Base-by-base conservation (phyloP, 2,888 invertebrate genomes). In the Leptopilina syphax region DNA sequence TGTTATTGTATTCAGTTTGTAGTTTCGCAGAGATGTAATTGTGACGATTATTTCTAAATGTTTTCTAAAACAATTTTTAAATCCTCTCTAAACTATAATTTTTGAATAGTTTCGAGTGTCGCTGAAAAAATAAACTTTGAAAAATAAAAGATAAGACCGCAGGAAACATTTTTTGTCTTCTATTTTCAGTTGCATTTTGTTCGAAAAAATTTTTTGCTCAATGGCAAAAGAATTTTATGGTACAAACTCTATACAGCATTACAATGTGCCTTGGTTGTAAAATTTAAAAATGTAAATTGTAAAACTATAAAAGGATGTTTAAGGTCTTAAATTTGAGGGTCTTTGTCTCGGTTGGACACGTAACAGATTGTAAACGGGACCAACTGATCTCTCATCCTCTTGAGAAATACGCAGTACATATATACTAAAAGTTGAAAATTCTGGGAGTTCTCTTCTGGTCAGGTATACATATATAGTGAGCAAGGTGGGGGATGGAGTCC, bases 251-350 rank as follows among this genome's bases (percentile, higher is more conserved):
- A 0, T 9, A 10, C 4, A 47, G 47, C 3, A 34, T 34, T 44
- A 44, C 44, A 44, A 44, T 44, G 44, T 7, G 44, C 7, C 50
- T 57, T 27, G 13, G 54, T 3, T 41, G 57, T 73, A 73, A 63
- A 63, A 63, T 63, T 24, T 63, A 63, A 24, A 34, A 63, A 63
- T 63, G 63, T 63, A 57, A 73, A 57, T 34, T 54, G 50, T 27
- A 70, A 44, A 54, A 70, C 24, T 8, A 24, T 54, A 27, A 57
- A 57, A 13, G 73, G 57, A 73, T 54, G 34, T 50, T 34, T 73
- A 57, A 57, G 57, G 34, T 27, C 57, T 73, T 13, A 73, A 67
- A 73, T 73, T 73, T 73, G 54, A 57, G 54, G 73, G 57, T 73
- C 73, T 73, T 73, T 73, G 73, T 73, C 57, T 73, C 34, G 73